Evolutionary conservation across 2,113 vertebrate species (phyloP).

Genomic region (Grantiella picta): DNA sequence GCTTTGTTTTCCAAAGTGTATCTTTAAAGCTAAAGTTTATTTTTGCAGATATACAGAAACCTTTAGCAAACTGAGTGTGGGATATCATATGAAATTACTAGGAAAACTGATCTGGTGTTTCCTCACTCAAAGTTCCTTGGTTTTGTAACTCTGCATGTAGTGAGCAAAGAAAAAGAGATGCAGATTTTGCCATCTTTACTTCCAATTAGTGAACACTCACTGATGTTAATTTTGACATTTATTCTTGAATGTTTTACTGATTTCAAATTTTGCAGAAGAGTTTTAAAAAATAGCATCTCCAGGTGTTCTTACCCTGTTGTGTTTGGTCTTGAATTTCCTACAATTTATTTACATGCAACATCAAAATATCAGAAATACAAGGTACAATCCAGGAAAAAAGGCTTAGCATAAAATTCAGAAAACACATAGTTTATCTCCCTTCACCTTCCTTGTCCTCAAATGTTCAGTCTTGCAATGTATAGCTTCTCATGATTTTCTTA

Average conservation of each 20-base stretch:
- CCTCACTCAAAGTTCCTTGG: neutral
- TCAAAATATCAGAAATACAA: neutral
- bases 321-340: neutral
- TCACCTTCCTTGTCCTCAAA: accelerated
- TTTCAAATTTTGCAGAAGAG: neutral
- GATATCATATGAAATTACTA: neutral
- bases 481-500: neutral
- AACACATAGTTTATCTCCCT: neutral
- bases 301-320: neutral
- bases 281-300: neutral
- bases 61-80: neutral
- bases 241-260: neutral
- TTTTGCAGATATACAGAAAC: neutral
- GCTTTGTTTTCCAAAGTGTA: neutral
- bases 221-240: neutral
- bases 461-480: neutral
- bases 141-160: neutral
- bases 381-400: neutral
- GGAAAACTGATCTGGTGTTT: neutral
- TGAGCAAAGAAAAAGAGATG: neutral
- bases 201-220: neutral
- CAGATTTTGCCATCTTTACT: neutral
- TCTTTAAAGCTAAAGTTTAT: neutral
- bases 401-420: neutral
- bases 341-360: neutral